Evolutionary conservation across 2,113 vertebrate genomes (phyloP), one percentile per base, ranked within the genome.

Genomic region (Vulpes vulpes): DNA sequence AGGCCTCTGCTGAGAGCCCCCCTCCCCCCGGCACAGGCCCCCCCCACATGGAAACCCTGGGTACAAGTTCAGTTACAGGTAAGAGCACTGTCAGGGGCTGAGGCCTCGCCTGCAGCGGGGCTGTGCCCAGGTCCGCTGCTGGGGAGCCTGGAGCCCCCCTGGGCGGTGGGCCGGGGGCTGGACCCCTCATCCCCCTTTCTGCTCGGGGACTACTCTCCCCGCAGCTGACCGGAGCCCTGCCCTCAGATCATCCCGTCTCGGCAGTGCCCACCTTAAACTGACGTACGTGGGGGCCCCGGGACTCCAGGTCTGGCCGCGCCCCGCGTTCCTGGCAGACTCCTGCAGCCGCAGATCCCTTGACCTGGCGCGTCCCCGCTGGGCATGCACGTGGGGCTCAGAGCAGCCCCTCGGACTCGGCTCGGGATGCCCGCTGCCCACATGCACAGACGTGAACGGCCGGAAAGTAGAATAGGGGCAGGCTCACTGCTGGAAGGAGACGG

Each of bases 91-190:
- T 60, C 43, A 5, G 22, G 10, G 35, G 55, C 80, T 27, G 14
- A 22, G 32, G 7, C 49, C 74, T 30, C 1, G 4, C 8, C 32
- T 3, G 65, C 65, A 17, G 32, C 67, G 30, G 57, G 6, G 30
- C 43, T 15, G 23, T 14, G 11, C 5, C 65, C 5, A 7, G 2
- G 81, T 27, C 23, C 3, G 16, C 8, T 0, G 12, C 16, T 2
- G 19, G 11, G 10, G 43, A 30, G 8, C 17, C 11, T 11, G 69
- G 10, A 53, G 27, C 57, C 7, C 57, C 53, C 3, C 0, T 8
- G 60, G 16, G n/a, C 12, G 38, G 15, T 85, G 12, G 20, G 59
- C 59, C 88, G 27, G 17, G 59, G 53, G 17, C n/a, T 2, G 32
- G 32, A 2, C 12, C 3, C 43, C 23, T 30, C 22, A 32, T 53